Evolutionary conservation across 2,888 invertebrate genomes (phyloP).

Genomic region (Ellobium chinense): DNA sequence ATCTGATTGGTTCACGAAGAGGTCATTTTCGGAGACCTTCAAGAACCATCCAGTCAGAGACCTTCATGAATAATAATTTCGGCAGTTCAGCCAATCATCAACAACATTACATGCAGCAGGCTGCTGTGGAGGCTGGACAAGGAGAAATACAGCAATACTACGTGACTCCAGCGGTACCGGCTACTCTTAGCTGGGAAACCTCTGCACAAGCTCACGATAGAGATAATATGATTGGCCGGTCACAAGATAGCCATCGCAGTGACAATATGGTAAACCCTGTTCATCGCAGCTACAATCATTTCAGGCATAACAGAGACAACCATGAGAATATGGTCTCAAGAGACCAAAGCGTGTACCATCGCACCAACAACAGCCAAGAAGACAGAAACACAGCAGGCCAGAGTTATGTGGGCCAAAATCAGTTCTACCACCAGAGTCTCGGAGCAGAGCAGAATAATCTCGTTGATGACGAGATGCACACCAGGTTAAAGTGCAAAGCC

Average conservation of each 20-base stretch:
- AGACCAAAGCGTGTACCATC: neutral
- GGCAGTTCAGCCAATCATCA: neutral
- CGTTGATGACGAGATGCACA: neutral
- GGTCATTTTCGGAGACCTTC: neutral
- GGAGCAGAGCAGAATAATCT: neutral
- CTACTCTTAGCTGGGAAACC: neutral
- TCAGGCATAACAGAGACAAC: neutral
- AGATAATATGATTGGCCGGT: neutral
- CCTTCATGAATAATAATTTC: neutral
- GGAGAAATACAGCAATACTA: neutral
- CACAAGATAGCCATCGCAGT: neutral
- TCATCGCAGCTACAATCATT: neutral
- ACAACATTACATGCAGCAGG: neutral
- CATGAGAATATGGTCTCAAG: neutral
- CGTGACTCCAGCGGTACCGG: neutral
- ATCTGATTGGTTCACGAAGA: neutral
- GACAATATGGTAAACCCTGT: neutral
- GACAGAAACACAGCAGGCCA: neutral
- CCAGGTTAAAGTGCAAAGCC: slow-evolving; percentile 45
- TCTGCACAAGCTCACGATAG: neutral
- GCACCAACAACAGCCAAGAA: neutral
- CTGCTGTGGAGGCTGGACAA: neutral
- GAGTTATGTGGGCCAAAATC: slow-evolving; percentile 10
- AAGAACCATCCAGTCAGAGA: neutral
- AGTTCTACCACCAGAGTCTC: neutral